Conservation (phyloP, 92 coral and sea anemone species). For the Meandrina meandrites region DNA sequence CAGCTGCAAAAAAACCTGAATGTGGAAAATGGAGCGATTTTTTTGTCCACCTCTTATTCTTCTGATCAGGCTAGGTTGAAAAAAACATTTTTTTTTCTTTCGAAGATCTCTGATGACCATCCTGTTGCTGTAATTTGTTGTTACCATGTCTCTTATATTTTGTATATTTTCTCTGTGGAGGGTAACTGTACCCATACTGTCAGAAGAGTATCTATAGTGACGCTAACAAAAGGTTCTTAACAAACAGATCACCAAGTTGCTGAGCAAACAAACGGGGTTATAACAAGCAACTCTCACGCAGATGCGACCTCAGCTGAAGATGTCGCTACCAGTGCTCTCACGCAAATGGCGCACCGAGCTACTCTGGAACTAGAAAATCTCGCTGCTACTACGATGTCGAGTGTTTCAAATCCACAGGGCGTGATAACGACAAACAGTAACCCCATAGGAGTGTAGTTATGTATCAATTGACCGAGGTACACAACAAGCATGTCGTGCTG, state of each 20-base stretch:
- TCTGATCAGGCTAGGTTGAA: neutral
- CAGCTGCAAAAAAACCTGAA: neutral
- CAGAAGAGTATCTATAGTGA: neutral
- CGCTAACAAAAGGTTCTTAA: neutral
- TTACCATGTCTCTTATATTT: neutral
- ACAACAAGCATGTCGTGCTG: neutral
- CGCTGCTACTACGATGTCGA: slow-evolving; percentile 36
- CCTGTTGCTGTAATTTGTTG: neutral
- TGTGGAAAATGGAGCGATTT: no score
- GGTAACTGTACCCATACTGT: neutral
- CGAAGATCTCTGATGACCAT: neutral
- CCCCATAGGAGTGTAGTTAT: slow-evolving; percentile 44
- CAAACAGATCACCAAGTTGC: slow-evolving; percentile 63
- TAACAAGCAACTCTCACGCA: slow-evolving; percentile 53
- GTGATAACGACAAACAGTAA: slow-evolving; percentile 45
- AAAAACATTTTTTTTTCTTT: neutral
- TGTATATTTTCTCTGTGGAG: neutral
- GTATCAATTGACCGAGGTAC: neutral
- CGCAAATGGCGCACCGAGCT: slow-evolving; percentile 87
- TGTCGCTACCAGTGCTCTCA: slow-evolving; percentile 88
- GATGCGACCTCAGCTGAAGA: slow-evolving; percentile 74
- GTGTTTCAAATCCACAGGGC: slow-evolving; percentile 31
- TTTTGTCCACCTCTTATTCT: neutral
- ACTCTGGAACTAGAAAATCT: slow-evolving; percentile 68
- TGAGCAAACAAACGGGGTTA: slow-evolving; percentile 59